These are phyloP conservation scores for Calyptomena viridis DNA, from an alignment of 2,113 vertebrate species.

Conservation along the genomic window DNA sequence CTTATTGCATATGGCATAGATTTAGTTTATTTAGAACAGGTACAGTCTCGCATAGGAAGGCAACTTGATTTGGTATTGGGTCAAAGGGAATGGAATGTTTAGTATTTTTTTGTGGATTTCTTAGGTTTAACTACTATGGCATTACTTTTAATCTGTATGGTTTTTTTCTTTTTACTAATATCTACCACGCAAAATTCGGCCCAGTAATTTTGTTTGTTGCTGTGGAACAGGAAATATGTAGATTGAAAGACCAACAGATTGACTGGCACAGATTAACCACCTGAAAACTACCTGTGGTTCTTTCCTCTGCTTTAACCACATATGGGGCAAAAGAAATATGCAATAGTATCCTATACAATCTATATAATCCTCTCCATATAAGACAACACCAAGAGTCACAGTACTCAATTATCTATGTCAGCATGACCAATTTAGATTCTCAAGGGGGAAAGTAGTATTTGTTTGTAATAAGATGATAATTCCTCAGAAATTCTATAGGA, in stretches of 20 bases:
- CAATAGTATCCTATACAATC: not conserved
- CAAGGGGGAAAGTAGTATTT: not conserved
- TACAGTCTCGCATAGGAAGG: not conserved
- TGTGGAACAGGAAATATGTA: not conserved
- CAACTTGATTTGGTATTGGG: not conserved
- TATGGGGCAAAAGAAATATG: not conserved
- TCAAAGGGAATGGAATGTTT: not conserved
- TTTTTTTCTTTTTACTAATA: not conserved
- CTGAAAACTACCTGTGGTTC: not conserved
- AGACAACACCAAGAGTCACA: not conserved
- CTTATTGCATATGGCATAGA: not conserved
- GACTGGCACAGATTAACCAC: not conserved
- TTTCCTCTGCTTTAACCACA: not conserved
- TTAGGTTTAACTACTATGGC: not conserved
- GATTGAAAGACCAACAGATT: not conserved
- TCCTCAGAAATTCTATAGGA: not conserved
- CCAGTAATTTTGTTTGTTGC: not conserved
- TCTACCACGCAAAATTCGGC: not conserved
- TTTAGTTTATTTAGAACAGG: slow-evolving; percentile 12
- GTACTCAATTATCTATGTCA: not conserved
- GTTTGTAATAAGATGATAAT: not conserved
- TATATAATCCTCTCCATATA: not conserved
- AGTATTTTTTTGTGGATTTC: not conserved
- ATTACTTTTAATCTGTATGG: not conserved
- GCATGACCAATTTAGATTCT: not conserved